Evolutionary conservation across 2,113 vertebrate genomes (phyloP), one percentile per base, ranked within the genome.

Genomic region (Holacanthus passer): DNA sequence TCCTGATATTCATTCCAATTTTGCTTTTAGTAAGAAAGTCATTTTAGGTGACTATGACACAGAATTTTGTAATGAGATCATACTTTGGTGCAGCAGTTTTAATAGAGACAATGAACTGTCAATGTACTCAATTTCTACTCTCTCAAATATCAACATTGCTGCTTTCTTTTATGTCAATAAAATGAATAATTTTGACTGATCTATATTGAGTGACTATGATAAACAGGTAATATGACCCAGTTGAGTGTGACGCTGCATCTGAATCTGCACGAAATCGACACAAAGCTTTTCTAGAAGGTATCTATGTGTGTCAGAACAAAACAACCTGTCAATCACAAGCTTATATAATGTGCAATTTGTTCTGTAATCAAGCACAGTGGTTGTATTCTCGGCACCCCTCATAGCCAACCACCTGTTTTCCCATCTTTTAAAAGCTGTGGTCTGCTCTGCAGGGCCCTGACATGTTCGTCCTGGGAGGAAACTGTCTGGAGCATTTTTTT

Each of bases 401-500:
- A 7, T 10, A 53, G 41, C 45, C 29, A 60, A 29, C 31, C n/a
- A 29, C 17, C 24, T 56, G 2, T 32, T 59, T 22, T 10, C 24
- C 2, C 9, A 11, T 68, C 3, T 17, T 48, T 74, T 19, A 13
- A 39, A 52, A 64, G 29, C 24, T 32, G 2, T 39, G 41, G 19
- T 7, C 14, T 45, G 5, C 22, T 17, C 14, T 43, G 4, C 3
- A 13, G 45, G 3, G 2, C 4, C 10, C 29, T 55, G 43, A 76
- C 52, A 56, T 2, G 52, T 62, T 59, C 24, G 24, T 68, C 67
- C 41, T 48, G 31, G 16, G 11, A 7, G 35, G 35, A 37, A 79
- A 77, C 37, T 56, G 73, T 59, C 50, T 37, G 69, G 5, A 62
- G 69, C 32, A 27, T 50, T 64, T n/a, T n/a, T n/a, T n/a, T n/a